phyloP scores from a whole-genome alignment of 2,888 invertebrate genomes.

The Schrankia costaestrigalis region DNA sequence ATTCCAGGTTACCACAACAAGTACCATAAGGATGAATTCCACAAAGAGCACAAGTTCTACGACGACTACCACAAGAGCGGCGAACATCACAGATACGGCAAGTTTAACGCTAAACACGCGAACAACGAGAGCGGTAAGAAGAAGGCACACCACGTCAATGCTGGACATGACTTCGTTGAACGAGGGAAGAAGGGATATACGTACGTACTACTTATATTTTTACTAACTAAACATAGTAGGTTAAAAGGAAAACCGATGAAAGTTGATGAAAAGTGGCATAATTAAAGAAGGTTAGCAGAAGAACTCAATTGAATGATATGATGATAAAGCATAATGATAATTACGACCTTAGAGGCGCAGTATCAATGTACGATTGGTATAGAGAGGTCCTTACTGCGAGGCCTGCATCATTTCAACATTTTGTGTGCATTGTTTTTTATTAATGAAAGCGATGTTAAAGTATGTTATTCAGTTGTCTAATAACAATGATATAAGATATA shows the following conservation, averaged over 20 bases:
- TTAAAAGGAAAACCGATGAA: too few relatives aligned
- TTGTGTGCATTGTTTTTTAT: too few relatives aligned
- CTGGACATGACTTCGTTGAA: slow-evolving; percentile 81
- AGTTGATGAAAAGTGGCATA: neutral
- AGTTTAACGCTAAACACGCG: slow-evolving; percentile 83
- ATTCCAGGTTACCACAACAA: slow-evolving; percentile 85
- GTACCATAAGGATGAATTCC: slow-evolving; percentile 89
- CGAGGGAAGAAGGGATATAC: slow-evolving; percentile 83
- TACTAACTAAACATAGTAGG: too few relatives aligned
- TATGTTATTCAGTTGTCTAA: too few relatives aligned
- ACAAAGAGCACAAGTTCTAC: slow-evolving; percentile 89
- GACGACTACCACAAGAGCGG: slow-evolving; percentile 87
- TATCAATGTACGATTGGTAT: too few relatives aligned
- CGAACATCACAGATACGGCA: slow-evolving; percentile 84
- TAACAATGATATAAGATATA: too few relatives aligned
- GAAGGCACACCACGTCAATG: slow-evolving; percentile 83
- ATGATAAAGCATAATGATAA: too few relatives aligned
- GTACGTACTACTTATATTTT: slow-evolving; percentile 29
- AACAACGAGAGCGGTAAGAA: slow-evolving; percentile 83
- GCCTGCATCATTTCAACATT: too few relatives aligned
- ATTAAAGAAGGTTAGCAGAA: neutral
- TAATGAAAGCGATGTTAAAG: too few relatives aligned
- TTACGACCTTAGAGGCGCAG: too few relatives aligned
- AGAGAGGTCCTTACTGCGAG: too few relatives aligned
- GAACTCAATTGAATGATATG: too few relatives aligned